Conservation (phyloP, 1,140 invertebrate genomes). For the Cylas formicarius region DNA sequence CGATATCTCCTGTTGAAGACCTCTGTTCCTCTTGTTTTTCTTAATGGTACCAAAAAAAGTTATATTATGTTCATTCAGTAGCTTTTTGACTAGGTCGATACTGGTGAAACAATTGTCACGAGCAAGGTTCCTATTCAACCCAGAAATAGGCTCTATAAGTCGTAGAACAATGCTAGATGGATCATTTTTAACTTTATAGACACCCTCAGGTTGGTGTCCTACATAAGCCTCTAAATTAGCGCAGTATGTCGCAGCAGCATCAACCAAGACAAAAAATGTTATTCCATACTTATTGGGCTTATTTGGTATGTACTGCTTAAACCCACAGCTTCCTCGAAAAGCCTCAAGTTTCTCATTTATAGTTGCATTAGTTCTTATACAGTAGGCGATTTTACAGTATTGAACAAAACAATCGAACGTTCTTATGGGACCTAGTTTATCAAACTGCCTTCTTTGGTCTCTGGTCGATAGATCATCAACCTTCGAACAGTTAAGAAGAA, state of each 20-base stretch:
- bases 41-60: too few relatives aligned
- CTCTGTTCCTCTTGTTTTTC: too few relatives aligned
- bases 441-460: slow-evolving; percentile 28
- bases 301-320: background rate
- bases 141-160: slow-evolving; percentile 1
- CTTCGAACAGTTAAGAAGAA: slow-evolving; percentile 16
- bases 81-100: background rate
- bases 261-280: slow-evolving; percentile 7
- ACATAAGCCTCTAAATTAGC: slow-evolving; percentile 2
- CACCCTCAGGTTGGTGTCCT: background rate
- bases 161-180: background rate
- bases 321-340: background rate
- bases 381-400: slow-evolving; percentile 23
- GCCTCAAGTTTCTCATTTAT: background rate
- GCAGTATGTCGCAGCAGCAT: background rate
- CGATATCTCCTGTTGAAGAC: too few relatives aligned
- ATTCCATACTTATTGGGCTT: slow-evolving; percentile 3
- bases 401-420: slow-evolving; percentile 34
- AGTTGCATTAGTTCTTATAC: background rate
- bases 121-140: slow-evolving; percentile 3
- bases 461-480: slow-evolving; percentile 33
- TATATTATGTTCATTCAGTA: too few relatives aligned
- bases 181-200: background rate
- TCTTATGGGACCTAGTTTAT: slow-evolving; percentile 38
- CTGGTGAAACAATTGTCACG: slow-evolving; percentile 10